Percentiles rank a stretch among this genome's conserved stretches.
phyloP scores from a whole-genome alignment of 2,888 invertebrate genomes.

The Cylloceria caligata region DNA sequence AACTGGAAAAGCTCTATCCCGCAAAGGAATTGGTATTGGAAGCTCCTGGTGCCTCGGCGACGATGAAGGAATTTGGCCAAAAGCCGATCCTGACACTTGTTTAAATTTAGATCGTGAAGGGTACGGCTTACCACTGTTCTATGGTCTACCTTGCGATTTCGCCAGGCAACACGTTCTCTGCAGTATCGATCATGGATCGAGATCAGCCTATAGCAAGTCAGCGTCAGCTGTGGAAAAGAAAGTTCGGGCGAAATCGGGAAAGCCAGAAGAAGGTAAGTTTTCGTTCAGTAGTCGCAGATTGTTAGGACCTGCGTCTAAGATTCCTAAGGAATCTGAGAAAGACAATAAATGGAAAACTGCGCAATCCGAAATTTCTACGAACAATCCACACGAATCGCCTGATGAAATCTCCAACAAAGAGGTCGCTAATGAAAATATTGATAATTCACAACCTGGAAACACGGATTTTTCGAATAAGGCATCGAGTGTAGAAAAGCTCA shows the following conservation, averaged over 20 bases:
- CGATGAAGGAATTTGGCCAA: constrained; percentile 51
- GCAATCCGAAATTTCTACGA: background rate
- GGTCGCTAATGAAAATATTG: background rate
- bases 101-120: constrained; percentile 71
- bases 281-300: constrained; percentile 12
- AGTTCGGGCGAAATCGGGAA: background rate
- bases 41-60: constrained; percentile 69
- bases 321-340: background rate
- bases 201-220: background rate
- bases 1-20: constrained; percentile 50
- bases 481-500: background rate
- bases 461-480: background rate
- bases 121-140: constrained; percentile 68
- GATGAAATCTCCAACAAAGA: background rate
- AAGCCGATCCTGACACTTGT: constrained; percentile 67
- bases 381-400: background rate
- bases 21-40: constrained; percentile 50
- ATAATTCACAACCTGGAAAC: background rate
- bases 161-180: constrained; percentile 67
- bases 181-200: constrained; percentile 26
- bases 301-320: background rate
- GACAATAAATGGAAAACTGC: background rate
- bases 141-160: constrained; percentile 68
- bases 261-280: background rate
- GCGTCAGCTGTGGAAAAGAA: background rate